Conservation (phyloP, 2,888 invertebrate species). For the Neoscelio sp. region DNA sequence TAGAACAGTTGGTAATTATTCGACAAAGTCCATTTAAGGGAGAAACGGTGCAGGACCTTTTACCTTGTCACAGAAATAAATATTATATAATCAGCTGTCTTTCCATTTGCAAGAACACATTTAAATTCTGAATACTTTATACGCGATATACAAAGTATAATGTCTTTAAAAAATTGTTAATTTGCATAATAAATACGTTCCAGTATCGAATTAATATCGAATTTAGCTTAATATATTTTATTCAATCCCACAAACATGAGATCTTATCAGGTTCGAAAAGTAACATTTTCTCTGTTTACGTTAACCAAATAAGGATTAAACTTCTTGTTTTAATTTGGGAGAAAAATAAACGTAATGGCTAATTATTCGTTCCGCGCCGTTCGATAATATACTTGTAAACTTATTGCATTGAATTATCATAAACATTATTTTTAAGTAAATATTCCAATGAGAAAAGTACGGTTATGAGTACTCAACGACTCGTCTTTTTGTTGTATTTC, state of each 20-base stretch:
- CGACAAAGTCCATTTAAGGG: too few species aligned
- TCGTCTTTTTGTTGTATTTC: conserved; percentile 26
- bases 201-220: conserved; percentile 1
- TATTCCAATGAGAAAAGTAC: conserved; percentile 38
- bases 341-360: conserved; percentile 30
- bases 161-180: not conserved
- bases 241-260: conserved; percentile 1
- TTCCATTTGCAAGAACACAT: too few species aligned
- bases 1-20: too few species aligned
- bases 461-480: conserved; percentile 30
- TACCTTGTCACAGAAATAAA: too few species aligned
- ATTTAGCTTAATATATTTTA: conserved; percentile 2
- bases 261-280: conserved; percentile 37
- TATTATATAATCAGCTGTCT: too few species aligned
- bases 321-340: conserved; percentile 20
- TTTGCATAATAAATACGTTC: not conserved
- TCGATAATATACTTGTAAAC: conserved; percentile 58
- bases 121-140: too few species aligned
- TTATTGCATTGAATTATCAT: conserved; percentile 56
- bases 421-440: conserved; percentile 54
- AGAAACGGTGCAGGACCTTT: too few species aligned
- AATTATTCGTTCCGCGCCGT: conserved; percentile 48
- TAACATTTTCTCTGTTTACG: conserved; percentile 36
- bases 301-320: conserved; percentile 30
- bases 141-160: too few species aligned